phyloP scores from a whole-genome alignment of 1,140 invertebrate species.

The Zaprionus gabonicus region DNA sequence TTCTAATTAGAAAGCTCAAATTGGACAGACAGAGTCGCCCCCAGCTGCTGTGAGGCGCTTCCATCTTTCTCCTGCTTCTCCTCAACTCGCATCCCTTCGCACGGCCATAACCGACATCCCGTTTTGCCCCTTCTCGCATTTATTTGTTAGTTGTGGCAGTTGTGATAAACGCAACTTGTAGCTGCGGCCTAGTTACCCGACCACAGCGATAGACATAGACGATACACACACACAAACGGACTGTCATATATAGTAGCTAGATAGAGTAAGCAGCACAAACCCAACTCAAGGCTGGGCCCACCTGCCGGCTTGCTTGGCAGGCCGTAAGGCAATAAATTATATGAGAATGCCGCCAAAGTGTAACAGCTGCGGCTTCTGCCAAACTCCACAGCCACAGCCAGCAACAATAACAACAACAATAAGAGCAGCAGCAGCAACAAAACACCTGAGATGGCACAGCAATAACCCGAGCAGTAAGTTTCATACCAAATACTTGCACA shows the following conservation, averaged over 20 bases:
- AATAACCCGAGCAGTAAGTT: conserved; percentile 37
- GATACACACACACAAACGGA: conserved; percentile 15
- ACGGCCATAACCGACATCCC: not conserved
- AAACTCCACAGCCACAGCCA: conserved; percentile 35
- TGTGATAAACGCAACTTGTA: conserved; percentile 77
- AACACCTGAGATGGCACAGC: conserved; percentile 44
- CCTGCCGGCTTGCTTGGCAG: conserved; percentile 47
- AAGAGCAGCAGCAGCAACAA: conserved; percentile 29
- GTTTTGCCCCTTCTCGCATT: conserved; percentile 35
- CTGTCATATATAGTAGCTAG: not conserved
- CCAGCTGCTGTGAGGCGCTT: conserved; percentile 5
- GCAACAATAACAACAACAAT: conserved; percentile 20
- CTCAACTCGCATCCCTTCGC: not conserved
- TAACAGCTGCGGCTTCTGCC: conserved; percentile 73
- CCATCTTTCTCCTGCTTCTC: too few species aligned
- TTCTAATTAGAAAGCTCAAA: conserved; percentile 70
- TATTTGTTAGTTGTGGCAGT: conserved; percentile 68
- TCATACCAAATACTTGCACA: conserved; percentile 38
- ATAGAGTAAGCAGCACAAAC: conserved; percentile 9
- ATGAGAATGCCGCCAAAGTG: conserved; percentile 80
- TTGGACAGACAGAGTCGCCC: conserved; percentile 46
- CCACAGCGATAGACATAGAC: conserved; percentile 49
- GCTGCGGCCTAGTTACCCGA: conserved; percentile 58
- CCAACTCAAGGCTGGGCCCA: conserved; percentile 34
- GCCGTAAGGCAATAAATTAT: conserved; percentile 74